Base-by-base conservation (phyloP, 2,113 vertebrate genomes). In the Pitta sordida region DNA sequence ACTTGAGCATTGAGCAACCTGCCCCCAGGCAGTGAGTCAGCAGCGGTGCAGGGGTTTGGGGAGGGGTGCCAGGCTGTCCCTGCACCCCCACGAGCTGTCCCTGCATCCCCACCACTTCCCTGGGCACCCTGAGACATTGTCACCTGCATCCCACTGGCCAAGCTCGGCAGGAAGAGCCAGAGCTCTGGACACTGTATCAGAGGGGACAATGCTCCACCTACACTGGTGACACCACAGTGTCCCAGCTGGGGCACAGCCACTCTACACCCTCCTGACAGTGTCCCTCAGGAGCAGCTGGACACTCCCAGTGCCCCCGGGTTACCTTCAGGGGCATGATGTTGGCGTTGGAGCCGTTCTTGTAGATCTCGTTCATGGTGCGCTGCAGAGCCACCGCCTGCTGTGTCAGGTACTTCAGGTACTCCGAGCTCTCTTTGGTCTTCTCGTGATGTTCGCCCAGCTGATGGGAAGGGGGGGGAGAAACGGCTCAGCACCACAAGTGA, bases 301-400 rank as follows among this genome's bases (percentile, higher is more conserved):
- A 11, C 39, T 26, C 55, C 4, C 16, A 5, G 4, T 15, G 6
- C 3, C 12, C 68, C 0, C 0, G 11, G 76, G 79, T 67, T 83
- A 99, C 99, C 98, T 99, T 99, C 21, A 99, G 98, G 2, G 99
- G 99, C 93, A 98, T 98, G 97, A 99, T 99, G 97, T 99, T 99
- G 56, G 99, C 99, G 0, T 98, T 99, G 94, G 99, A 99, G 96
- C 99, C 99, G 0, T 99, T 99, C 97, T 99, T 99, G 97, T 99
- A 99, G 94, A 99, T 99, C 96, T 99, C 99, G 1, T 99, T 99
- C 99, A 99, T 99, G 88, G 99, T 99, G 96, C 99, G 99, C 97
- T 99, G 99, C 84, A 99, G 97, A 64, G 99, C 99, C 3, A 99
- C 99, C 1, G 99, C 99, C 86, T 99, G 99, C 97, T 99, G 99